A percentile compares a stretch with the other conserved stretches of the same genome.
These are phyloP conservation scores for Noctua pronuba DNA, from an alignment of 2,888 invertebrate genomes.

Conservation along the genomic window DNA sequence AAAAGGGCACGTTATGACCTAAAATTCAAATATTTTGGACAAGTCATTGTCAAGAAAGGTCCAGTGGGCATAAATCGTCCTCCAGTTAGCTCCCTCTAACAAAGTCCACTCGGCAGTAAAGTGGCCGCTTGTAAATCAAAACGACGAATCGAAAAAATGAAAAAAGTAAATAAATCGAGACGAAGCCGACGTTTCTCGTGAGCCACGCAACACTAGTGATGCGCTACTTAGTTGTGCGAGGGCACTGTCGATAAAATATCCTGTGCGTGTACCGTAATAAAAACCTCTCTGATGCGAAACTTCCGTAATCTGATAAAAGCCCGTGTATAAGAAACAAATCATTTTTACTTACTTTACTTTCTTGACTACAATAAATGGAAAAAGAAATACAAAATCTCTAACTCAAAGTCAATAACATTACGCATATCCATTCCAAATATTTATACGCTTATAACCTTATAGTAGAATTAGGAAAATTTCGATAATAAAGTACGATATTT, in stretches of 20 bases:
- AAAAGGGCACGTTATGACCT: slow-evolving; percentile 81
- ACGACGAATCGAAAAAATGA: slow-evolving; percentile 86
- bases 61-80: slow-evolving; percentile 85
- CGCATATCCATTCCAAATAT: slow-evolving; percentile 54
- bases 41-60: slow-evolving; percentile 82
- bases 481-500: slow-evolving; percentile 68
- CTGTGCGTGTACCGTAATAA: slow-evolving; percentile 41
- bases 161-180: slow-evolving; percentile 82
- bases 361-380: slow-evolving; percentile 16
- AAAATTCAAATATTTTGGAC: slow-evolving; percentile 86
- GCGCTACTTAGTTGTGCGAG: slow-evolving; percentile 62
- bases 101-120: slow-evolving; percentile 88
- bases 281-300: slow-evolving; percentile 45
- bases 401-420: slow-evolving; percentile 43
- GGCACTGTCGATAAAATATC: slow-evolving; percentile 69
- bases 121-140: slow-evolving; percentile 89
- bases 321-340: slow-evolving; percentile 32
- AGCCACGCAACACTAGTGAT: slow-evolving; percentile 77
- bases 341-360: slow-evolving; percentile 26
- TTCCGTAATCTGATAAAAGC: slow-evolving; percentile 47
- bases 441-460: slow-evolving; percentile 63
- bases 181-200: slow-evolving; percentile 80
- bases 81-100: slow-evolving; percentile 86
- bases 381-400: slow-evolving; percentile 37
- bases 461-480: slow-evolving; percentile 64